Evolutionary conservation across 92 coral and sea anemone genomes (phyloP).

Genomic region (Hydrozoanthus gracilis): DNA sequence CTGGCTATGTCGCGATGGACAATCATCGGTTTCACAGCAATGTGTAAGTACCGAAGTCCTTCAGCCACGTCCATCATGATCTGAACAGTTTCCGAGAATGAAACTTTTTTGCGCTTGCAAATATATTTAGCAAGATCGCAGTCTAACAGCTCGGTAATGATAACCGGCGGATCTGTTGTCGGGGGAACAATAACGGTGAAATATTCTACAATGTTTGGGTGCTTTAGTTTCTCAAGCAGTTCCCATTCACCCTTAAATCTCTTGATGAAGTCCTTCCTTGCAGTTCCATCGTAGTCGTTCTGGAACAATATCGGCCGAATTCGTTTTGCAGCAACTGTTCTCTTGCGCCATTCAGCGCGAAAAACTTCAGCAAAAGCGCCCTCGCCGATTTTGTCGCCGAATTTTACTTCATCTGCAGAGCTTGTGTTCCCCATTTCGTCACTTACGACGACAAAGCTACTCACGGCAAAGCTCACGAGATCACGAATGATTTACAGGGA

Average conservation of each 20-base stretch:
- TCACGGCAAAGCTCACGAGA: not conserved
- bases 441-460: not conserved
- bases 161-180: constrained; percentile 72
- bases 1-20: constrained; percentile 87
- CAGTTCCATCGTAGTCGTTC: constrained; percentile 59
- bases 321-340: constrained; percentile 76
- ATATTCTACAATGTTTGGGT: constrained; percentile 79
- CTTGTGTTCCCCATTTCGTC: constrained; percentile 71
- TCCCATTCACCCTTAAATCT: constrained; percentile 78
- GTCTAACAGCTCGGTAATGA: constrained; percentile 74
- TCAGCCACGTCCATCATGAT: constrained; percentile 86
- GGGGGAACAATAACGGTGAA: constrained; percentile 73
- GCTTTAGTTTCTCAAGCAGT: constrained; percentile 61
- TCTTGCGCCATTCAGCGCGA: constrained; percentile 69
- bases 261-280: constrained; percentile 58
- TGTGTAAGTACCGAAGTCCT: constrained; percentile 73
- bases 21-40: constrained; percentile 51
- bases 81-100: constrained; percentile 67
- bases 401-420: constrained; percentile 64
- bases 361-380: constrained; percentile 85
- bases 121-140: constrained; percentile 70
- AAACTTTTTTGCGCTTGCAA: constrained; percentile 51
- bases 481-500: too few relatives aligned
- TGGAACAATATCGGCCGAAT: constrained; percentile 71
- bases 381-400: constrained; percentile 70